phyloP scores from a whole-genome alignment of 1,140 invertebrate species.

The Oryzaephilus surinamensis region DNA sequence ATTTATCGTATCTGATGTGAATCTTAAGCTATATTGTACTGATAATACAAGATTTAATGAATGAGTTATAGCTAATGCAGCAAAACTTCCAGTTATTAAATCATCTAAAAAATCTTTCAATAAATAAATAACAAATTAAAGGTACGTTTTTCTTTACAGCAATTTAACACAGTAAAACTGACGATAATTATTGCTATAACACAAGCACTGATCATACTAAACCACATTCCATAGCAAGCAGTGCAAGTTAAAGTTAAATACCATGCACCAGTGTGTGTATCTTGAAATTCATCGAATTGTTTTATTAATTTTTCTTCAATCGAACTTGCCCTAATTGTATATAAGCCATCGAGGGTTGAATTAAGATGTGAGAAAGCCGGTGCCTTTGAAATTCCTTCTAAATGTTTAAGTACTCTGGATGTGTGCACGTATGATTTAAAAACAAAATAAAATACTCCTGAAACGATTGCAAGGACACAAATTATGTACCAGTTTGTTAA shows the following conservation, averaged over 20 bases:
- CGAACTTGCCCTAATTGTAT: too few relatives aligned
- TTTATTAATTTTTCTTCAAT: too few relatives aligned
- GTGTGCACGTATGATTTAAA: constrained; percentile 48
- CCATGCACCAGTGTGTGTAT: too few relatives aligned
- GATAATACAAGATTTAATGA: constrained; percentile 73
- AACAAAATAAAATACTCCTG: constrained; percentile 39
- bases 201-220: background rate
- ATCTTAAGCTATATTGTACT: constrained; percentile 75
- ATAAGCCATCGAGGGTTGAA: too few relatives aligned
- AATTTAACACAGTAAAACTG: background rate
- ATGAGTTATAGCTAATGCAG: constrained; percentile 70
- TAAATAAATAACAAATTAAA: background rate
- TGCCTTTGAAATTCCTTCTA: constrained; percentile 37
- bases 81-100: constrained; percentile 42
- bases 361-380: background rate
- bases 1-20: constrained; percentile 71
- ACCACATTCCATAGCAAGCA: constrained; percentile 5
- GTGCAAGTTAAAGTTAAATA: too few relatives aligned
- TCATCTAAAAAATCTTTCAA: constrained; percentile 7
- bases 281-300: too few relatives aligned
- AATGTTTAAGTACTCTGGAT: constrained; percentile 44
- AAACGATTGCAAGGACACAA: constrained; percentile 43
- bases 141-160: background rate
- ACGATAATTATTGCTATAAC: background rate
- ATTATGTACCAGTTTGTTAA: constrained; percentile 62